A percentile compares a stretch with the other conserved stretches of the same genome.
phyloP scores from a whole-genome alignment of 2,113 vertebrate genomes.

The Zosterops pallidus region DNA sequence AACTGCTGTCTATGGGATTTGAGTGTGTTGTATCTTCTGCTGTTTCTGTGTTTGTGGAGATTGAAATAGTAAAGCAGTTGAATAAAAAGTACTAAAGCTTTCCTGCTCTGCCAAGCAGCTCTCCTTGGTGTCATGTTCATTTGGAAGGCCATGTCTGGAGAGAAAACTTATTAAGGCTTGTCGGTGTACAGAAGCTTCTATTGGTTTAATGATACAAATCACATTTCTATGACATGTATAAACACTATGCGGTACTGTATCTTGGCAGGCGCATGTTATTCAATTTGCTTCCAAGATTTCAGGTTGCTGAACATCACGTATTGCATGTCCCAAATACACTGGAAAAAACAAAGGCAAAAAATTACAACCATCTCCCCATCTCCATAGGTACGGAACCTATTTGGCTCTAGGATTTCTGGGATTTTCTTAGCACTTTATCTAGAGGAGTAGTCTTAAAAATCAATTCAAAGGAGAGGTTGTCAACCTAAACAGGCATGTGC shows the following conservation, averaged over 20 bases:
- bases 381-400: background rate
- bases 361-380: background rate
- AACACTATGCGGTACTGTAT: background rate
- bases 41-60: background rate
- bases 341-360: background rate
- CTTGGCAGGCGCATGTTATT: background rate
- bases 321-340: background rate
- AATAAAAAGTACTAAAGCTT: background rate
- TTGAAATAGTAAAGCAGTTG: background rate
- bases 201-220: constrained; percentile 42
- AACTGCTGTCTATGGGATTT: background rate
- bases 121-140: background rate
- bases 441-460: background rate
- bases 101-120: background rate
- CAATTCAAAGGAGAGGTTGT: background rate
- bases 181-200: background rate
- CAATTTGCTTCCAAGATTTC: constrained; percentile 36
- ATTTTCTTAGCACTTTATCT: background rate
- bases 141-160: background rate
- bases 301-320: background rate
- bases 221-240: constrained; percentile 40
- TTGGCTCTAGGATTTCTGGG: background rate
- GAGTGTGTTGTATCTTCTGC: background rate
- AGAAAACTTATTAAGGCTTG: constrained; percentile 5
- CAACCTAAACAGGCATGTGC: background rate